Conservation (phyloP, 2,797 vertebrate species). For the Hyperoplus immaculatus region DNA sequence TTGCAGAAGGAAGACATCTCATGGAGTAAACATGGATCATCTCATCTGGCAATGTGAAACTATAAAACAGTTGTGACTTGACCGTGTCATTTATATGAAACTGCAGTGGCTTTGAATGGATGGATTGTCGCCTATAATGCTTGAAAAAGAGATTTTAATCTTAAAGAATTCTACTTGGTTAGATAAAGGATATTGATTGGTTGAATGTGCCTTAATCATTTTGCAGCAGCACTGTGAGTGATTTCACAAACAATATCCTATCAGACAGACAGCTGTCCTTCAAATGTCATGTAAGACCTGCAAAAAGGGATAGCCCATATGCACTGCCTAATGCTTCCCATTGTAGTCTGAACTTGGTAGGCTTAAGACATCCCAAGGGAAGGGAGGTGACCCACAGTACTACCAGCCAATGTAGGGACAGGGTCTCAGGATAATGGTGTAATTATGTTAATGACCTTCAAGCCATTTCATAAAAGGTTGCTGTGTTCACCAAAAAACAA, state of each 20-base stretch:
- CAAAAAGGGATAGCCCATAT: background rate
- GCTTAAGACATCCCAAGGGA: slow-evolving; percentile 2
- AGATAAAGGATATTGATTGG: no score
- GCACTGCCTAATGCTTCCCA: background rate
- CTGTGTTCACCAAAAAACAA: slow-evolving; percentile 32
- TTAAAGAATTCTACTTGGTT: no score
- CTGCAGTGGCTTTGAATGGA: background rate
- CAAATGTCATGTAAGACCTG: background rate
- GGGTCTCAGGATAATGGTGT: slow-evolving; percentile 19
- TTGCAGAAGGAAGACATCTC: no score
- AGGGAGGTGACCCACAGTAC: background rate
- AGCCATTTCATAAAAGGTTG: slow-evolving; percentile 38
- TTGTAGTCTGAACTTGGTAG: background rate
- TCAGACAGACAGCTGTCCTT: background rate
- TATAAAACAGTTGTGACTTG: background rate
- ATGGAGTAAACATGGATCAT: background rate
- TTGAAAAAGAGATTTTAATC: no score
- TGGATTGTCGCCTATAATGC: background rate
- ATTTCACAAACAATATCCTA: no score
- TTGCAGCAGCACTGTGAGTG: background rate
- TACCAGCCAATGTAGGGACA: background rate
- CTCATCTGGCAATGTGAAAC: background rate
- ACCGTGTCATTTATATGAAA: background rate
- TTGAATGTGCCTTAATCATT: background rate
- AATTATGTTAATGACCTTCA: slow-evolving; percentile 45